These are phyloP conservation scores for Drosophila subobscura DNA, from an alignment of 1,140 invertebrate species.

Conservation along the genomic window DNA sequence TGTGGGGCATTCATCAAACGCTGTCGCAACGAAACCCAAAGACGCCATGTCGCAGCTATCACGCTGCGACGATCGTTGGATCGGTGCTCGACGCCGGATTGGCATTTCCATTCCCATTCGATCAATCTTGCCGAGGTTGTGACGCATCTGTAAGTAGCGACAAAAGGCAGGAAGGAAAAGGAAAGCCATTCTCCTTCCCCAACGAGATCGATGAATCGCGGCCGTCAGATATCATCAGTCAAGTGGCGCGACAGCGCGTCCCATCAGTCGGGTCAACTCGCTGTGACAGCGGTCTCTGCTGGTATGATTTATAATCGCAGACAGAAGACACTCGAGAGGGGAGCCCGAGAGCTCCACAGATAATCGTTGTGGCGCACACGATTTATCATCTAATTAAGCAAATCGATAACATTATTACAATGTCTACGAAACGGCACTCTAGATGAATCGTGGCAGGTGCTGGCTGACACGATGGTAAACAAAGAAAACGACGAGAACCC, in stretches of 20 bases:
- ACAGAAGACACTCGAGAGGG: conserved; percentile 12
- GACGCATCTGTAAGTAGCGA: conserved; percentile 56
- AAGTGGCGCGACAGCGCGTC: conserved; percentile 45
- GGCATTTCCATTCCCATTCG: conserved; percentile 14
- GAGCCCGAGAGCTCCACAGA: neutral
- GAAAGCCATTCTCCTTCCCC: conserved; percentile 21
- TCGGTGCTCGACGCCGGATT: conserved; percentile 10
- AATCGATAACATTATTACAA: conserved; percentile 46
- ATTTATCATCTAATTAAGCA: conserved; percentile 52
- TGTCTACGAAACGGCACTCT: conserved; percentile 41
- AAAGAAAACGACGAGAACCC: conserved; percentile 30
- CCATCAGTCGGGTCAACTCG: conserved; percentile 42
- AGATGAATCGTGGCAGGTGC: conserved; percentile 25
- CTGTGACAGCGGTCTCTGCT: conserved; percentile 57
- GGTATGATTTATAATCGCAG: conserved; percentile 28
- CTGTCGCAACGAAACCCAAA: conserved; percentile 10
- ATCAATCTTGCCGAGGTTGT: conserved; percentile 66
- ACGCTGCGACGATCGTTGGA: conserved; percentile 4
- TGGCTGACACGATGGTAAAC: conserved; percentile 55
- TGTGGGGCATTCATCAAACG: conserved; percentile 6
- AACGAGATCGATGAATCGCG: conserved; percentile 29
- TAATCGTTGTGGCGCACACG: conserved; percentile 14
- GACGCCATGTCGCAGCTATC: neutral
- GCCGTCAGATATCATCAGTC: conserved; percentile 52
- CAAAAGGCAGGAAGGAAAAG: conserved; percentile 32